phyloP scores from a whole-genome alignment of 2,797 vertebrate genomes.

The Notolepis coatsorum region DNA sequence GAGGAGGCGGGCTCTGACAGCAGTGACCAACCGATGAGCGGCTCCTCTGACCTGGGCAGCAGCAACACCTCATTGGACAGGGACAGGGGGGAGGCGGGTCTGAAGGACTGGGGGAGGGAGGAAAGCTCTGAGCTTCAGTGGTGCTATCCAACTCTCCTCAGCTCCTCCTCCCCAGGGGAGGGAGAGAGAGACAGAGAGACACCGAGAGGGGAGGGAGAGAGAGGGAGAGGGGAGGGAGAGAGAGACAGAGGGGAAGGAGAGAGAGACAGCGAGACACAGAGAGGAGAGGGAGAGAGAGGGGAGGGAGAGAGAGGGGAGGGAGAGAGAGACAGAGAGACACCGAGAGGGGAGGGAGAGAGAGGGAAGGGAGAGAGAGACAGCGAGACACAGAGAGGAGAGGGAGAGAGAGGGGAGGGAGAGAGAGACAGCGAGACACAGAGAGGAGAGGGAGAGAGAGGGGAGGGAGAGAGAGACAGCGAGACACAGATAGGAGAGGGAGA shows the following conservation, averaged over 20 bases:
- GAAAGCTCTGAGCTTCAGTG: constrained; percentile 73
- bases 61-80: constrained; percentile 74
- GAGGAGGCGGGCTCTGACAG: constrained; percentile 77
- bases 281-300: neutral
- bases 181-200: constrained; percentile 36
- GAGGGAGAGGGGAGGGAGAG: neutral
- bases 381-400: neutral
- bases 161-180: constrained; percentile 32
- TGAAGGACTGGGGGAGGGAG: constrained; percentile 76
- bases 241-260: constrained; percentile 5
- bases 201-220: neutral
- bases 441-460: constrained; percentile 21
- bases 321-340: constrained; percentile 3
- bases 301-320: constrained; percentile 1
- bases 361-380: constrained; percentile 21
- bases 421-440: constrained; percentile 11
- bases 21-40: constrained; percentile 75
- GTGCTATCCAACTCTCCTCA: constrained; percentile 76
- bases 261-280: no score
- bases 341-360: constrained; percentile 20
- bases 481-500: neutral
- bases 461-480: constrained; percentile 40
- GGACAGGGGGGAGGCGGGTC: constrained; percentile 66
- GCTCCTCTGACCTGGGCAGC: constrained; percentile 75
- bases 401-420: constrained; percentile 2